Evolutionary conservation across 2,113 vertebrate species (phyloP), one percentile per base, ranked within the genome.

Genomic region (Hirundichthys speculiger): DNA sequence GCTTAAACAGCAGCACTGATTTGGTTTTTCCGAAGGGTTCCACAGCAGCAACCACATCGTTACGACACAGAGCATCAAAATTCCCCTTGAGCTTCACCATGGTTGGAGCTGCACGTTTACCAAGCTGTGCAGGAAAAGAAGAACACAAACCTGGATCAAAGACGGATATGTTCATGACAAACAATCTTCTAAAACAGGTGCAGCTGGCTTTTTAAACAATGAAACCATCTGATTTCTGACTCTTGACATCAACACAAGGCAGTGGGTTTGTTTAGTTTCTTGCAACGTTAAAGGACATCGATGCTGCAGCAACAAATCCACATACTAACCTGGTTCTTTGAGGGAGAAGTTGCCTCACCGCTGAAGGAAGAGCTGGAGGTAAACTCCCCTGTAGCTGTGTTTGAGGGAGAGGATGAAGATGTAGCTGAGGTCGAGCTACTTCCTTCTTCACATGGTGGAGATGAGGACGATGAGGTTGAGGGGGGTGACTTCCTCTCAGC

Each of bases 401-500:
- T 24, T 0, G 73, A 14, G 2, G 62, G 45, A 5, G 57, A 60
- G 1, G 64, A 67, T 2, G 50, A 21, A 11, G 52, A 22, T 10
- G 58, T 10, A 27, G 57, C 13, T 14, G 42, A 51, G 30, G 52
- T 18, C 1, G 40, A 54, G 1, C 1, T 48, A 16, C 58, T 47
- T 38, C 11, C 14, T 52, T 15, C 49, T 12, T 14, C 8, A 20
- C 19, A 9, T 3, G 43, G 45, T 14, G 18, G 27, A 46, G n/a
- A 12, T 13, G 15, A 20, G 13, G 30, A 49, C 13, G 19, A 34
- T n/a, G 34, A 25, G 15, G 30, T 0, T 14, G 46, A 16, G 11
- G 19, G 19, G 18, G 40, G 16, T 8, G 77, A 64, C 21, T 80
- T 85, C 55, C 85, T 85, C 67, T 90, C 91, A 24, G 78, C 64